Percentiles rank a stretch among this genome's conserved stretches.
Conservation (phyloP, 2,113 vertebrate genomes). For the Sorex fumeus region DNA sequence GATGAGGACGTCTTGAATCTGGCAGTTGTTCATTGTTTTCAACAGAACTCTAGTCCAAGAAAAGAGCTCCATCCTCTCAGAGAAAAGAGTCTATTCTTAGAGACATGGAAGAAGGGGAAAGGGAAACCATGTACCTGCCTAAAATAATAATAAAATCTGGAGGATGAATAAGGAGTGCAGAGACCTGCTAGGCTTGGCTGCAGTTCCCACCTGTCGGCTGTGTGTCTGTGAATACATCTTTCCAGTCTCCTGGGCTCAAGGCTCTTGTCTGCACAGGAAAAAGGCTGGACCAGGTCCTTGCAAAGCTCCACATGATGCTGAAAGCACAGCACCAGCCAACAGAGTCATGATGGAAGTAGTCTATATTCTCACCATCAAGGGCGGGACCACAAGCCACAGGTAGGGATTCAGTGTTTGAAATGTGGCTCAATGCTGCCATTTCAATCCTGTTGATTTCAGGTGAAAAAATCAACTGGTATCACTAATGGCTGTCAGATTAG, state of each 20-base stretch:
- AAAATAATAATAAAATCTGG: slow-evolving; percentile 57
- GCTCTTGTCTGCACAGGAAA: not conserved
- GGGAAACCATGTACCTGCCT: not conserved
- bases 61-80: slow-evolving; percentile 9
- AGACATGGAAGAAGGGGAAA: not conserved
- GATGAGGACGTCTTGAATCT: not conserved
- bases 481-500: not conserved
- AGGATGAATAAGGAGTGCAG: not conserved
- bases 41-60: not conserved
- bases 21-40: not conserved
- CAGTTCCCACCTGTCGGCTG: not conserved
- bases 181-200: slow-evolving; percentile 24
- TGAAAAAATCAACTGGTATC: not conserved
- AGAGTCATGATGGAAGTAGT: not conserved
- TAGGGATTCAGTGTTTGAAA: not conserved
- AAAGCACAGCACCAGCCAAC: too few species aligned
- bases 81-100: not conserved
- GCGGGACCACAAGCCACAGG: not conserved
- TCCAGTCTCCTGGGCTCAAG: slow-evolving; percentile 35
- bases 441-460: too few species aligned
- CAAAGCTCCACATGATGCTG: slow-evolving; percentile 32
- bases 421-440: too few species aligned
- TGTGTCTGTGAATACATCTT: slow-evolving; percentile 48
- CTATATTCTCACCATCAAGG: too few species aligned
- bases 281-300: not conserved